Conservation (phyloP, 1,140 invertebrate genomes). For the Brachionus calyciflorus region DNA sequence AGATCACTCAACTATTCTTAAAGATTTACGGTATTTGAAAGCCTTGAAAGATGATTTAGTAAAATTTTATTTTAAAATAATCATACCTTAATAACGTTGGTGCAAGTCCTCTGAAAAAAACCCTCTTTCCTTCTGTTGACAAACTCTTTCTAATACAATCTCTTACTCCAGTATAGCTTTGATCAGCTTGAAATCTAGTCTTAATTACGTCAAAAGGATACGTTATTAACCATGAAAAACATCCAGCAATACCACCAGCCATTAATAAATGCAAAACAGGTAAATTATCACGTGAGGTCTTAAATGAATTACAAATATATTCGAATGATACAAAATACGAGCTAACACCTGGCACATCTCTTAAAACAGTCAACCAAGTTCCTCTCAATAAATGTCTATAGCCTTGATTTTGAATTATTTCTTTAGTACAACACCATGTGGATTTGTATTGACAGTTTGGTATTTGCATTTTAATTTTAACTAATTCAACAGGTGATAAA, state of each 20-base stretch:
- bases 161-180: slow-evolving; percentile 48
- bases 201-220: slow-evolving; percentile 88
- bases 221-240: slow-evolving; percentile 75
- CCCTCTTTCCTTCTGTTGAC: slow-evolving; percentile 71
- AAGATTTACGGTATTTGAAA: too few relatives aligned
- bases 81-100: slow-evolving; percentile 53
- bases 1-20: too few relatives aligned
- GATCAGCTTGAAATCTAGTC: slow-evolving; percentile 72
- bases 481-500: slow-evolving; percentile 77
- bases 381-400: neutral
- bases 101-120: slow-evolving; percentile 53
- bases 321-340: slow-evolving; percentile 67
- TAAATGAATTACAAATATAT: slow-evolving; percentile 65
- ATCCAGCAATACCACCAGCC: slow-evolving; percentile 78
- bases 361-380: slow-evolving; percentile 29
- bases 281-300: slow-evolving; percentile 63
- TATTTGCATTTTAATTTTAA: slow-evolving; percentile 76
- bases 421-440: slow-evolving; percentile 15
- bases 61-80: too few relatives aligned
- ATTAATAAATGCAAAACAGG: slow-evolving; percentile 64
- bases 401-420: neutral
- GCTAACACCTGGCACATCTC: slow-evolving; percentile 50
- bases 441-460: slow-evolving; percentile 17
- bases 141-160: slow-evolving; percentile 64
- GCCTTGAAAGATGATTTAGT: too few relatives aligned